Conservation (phyloP, 2,888 invertebrate genomes). For the Kuschelorhynchus macadamiae region DNA sequence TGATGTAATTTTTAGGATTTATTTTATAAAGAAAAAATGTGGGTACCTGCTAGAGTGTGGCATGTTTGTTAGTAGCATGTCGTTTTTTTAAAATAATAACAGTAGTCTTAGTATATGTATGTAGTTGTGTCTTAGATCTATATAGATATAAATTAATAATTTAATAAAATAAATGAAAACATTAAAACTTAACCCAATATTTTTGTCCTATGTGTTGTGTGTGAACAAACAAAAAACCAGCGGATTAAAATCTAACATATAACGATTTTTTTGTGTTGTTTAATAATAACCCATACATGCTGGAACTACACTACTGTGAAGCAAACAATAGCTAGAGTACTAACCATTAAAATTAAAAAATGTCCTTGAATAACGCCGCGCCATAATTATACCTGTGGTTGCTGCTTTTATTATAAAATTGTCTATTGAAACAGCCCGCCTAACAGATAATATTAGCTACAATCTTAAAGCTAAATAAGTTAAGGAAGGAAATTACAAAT, state of each 20-base stretch:
- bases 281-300: conserved; percentile 32
- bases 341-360: conserved; percentile 45
- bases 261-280: conserved; percentile 31
- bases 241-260: conserved; percentile 16
- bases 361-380: conserved; percentile 41
- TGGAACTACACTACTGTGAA: conserved; percentile 38
- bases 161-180: conserved; percentile 40
- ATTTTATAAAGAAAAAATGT: conserved; percentile 25
- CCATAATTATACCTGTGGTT: conserved; percentile 39
- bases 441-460: conserved; percentile 34
- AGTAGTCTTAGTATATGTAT: conserved; percentile 39
- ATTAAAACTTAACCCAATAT: conserved; percentile 40
- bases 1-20: conserved; percentile 46
- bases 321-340: conserved; percentile 43
- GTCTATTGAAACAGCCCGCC: conserved; percentile 31
- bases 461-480: conserved; percentile 29
- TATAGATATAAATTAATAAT: conserved; percentile 21
- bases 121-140: conserved; percentile 35
- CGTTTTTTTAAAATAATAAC: conserved; percentile 34
- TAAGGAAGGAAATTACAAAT: conserved; percentile 55
- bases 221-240: conserved; percentile 29
- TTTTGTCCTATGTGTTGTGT: conserved; percentile 36
- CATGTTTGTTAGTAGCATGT: conserved; percentile 49
- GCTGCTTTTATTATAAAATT: conserved; percentile 47
- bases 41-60: conserved; percentile 50